phyloP scores from a whole-genome alignment of 2,888 invertebrate species.

The Colletes collaris region DNA sequence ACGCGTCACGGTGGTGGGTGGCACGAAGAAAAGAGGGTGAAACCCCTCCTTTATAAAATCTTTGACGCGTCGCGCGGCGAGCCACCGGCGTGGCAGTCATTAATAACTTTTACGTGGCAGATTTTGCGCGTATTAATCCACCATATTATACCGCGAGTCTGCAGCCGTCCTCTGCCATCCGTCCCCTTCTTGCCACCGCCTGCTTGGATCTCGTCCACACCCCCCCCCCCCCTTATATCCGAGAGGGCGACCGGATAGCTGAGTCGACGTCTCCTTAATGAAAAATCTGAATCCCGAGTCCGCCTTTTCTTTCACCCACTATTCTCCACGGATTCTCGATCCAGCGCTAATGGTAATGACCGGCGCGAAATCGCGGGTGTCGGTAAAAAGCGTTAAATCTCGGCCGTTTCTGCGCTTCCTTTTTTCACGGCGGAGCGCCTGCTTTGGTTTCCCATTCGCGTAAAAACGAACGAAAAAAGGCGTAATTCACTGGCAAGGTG shows the following conservation, averaged over 20 bases:
- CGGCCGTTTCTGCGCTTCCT: conserved; percentile 16
- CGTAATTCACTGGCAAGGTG: too few relatives aligned
- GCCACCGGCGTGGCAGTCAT: conserved; percentile 77
- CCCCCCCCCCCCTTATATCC: conserved; percentile 60
- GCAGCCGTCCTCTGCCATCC: conserved; percentile 69
- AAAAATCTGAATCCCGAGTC: conserved; percentile 81
- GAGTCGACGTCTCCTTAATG: conserved; percentile 83
- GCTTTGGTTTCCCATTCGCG: neutral
- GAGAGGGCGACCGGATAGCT: conserved; percentile 77
- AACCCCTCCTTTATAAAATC: conserved; percentile 79
- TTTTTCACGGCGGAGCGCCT: neutral
- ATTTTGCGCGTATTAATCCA: conserved; percentile 83
- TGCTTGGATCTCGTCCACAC: conserved; percentile 63
- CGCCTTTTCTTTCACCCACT: conserved; percentile 65
- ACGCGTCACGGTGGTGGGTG: conserved; percentile 56
- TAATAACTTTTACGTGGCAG: conserved; percentile 83
- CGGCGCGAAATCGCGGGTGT: conserved; percentile 40
- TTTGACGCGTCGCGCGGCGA: conserved; percentile 79
- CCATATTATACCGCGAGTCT: conserved; percentile 79
- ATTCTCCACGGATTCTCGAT: conserved; percentile 61
- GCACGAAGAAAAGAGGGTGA: conserved; percentile 51
- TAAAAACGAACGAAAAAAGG: too few relatives aligned
- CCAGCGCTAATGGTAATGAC: conserved; percentile 62
- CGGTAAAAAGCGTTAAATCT: conserved; percentile 40
- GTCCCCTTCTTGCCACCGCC: conserved; percentile 63